Evolutionary conservation across 2,113 vertebrate genomes (phyloP).

Genomic region (Silurus glanis): DNA sequence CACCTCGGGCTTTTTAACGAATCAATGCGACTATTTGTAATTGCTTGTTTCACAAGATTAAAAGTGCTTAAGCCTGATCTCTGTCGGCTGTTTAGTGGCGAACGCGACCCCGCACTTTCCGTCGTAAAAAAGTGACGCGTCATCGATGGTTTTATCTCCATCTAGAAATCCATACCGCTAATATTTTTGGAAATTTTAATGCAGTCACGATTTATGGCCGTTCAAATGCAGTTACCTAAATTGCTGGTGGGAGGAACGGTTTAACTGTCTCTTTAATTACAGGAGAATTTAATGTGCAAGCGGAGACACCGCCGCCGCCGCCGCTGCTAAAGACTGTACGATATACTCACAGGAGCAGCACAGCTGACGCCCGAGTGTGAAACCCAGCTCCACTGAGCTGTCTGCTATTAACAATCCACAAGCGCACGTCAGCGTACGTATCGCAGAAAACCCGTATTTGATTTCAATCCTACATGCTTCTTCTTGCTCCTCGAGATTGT

Average conservation of each 20-base stretch:
- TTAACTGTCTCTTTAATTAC: slow-evolving; percentile 99
- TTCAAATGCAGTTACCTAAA: slow-evolving; percentile 99
- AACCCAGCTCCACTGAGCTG: background rate
- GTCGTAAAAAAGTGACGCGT: slow-evolving; percentile 74
- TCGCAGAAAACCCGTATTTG: background rate
- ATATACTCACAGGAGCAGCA: slow-evolving; percentile 55
- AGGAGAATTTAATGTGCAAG: slow-evolving; percentile 92
- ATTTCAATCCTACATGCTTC: background rate
- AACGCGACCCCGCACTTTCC: slow-evolving; percentile 81
- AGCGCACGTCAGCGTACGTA: background rate
- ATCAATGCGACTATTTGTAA: slow-evolving; percentile 99
- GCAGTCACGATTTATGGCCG: slow-evolving; percentile 94
- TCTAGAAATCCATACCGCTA: slow-evolving; percentile 94
- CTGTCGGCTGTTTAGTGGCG: slow-evolving; percentile 89
- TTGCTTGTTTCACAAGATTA: slow-evolving; percentile 99
- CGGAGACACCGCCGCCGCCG: slow-evolving; percentile 74
- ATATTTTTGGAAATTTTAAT: slow-evolving; percentile 97
- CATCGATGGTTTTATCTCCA: slow-evolving; percentile 87
- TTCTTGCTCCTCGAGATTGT: slow-evolving; percentile 35
- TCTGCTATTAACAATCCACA: background rate
- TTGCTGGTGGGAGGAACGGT: slow-evolving; percentile 97
- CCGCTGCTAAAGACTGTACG: slow-evolving; percentile 79
- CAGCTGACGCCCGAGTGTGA: background rate
- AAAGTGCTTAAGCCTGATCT: slow-evolving; percentile 96
- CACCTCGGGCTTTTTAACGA: slow-evolving; percentile 99